Evolutionary conservation across 2,113 vertebrate species (phyloP), one percentile per base, ranked within the genome.

Genomic region (Chionodraco myersi): DNA sequence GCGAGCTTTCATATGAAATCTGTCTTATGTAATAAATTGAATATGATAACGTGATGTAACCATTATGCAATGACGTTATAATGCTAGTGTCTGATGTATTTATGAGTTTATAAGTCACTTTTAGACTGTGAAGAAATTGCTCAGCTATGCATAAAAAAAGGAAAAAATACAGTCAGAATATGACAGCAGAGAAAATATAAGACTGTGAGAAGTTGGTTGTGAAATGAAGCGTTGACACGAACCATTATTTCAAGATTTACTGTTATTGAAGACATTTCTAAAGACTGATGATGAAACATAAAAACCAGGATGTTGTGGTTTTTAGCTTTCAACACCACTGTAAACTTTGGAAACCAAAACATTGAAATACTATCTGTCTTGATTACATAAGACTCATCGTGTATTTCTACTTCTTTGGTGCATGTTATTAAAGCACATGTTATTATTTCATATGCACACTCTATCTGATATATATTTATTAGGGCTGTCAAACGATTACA

Each of bases 251-350:
- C 7, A 41, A 41, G 10, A 7, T 45, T 62, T 10, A 57, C 13
- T 44, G 10, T 16, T 4, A n/a, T 0, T 54, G 49, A 5, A 2
- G 10, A 63, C 6, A 45, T 66, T 48, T 34, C 10, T 45, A 18
- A 5, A 54, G 1, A 10, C 4, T n/a, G 6, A 44, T 62, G 47
- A 57, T 26, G 64, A 75, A 18, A 69, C 14, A 45, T 30, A 30
- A 53, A 1, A 67, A 54, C 44, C 4, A 56, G 56, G 75, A 77
- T 21, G 49, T 12, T 61, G 61, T 61, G 54, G 54, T 66, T 71
- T 72, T 47, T 30, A 18, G 57, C 10, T 61, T 26, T 10, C 15
- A 2, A 63, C 44, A 34, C 18, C 0, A 14, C 45, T 53, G 16
- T 41, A 41, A 41, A 41, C 5, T 4, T 6, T 60, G 52, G 11